Evolutionary conservation across 2,888 invertebrate species (phyloP).

Genomic region (Ophonus ardosiacus): DNA sequence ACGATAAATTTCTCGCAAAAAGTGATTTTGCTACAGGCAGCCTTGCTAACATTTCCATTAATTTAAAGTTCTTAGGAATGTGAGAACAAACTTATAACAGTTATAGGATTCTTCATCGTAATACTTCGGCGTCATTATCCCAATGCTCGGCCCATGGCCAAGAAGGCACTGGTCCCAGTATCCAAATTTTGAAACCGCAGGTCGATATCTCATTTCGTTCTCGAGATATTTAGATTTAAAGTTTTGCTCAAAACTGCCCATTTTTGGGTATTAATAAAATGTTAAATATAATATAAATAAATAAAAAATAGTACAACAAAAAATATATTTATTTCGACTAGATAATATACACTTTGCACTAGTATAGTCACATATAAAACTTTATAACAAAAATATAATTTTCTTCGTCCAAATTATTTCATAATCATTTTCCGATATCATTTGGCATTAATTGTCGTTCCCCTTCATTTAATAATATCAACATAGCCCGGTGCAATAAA

Average conservation of each 20-base stretch:
- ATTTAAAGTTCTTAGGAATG: constrained; percentile 85
- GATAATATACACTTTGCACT: background rate
- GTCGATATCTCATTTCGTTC: no score
- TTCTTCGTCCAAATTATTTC: background rate
- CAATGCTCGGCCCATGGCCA: constrained; percentile 83
- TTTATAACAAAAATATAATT: background rate
- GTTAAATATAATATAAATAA: no score
- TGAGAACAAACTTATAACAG: constrained; percentile 91
- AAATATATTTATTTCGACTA: no score
- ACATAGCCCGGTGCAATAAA: constrained; percentile 88
- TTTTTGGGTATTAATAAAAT: no score
- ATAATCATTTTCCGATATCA: constrained; percentile 76
- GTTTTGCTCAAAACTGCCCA: no score
- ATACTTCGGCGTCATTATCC: constrained; percentile 81
- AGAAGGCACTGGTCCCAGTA: constrained; percentile 85
- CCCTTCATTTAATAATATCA: constrained; percentile 91
- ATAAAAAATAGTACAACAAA: no score
- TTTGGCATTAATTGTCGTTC: constrained; percentile 91
- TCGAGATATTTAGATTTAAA: no score
- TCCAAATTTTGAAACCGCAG: no score
- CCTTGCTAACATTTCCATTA: constrained; percentile 84
- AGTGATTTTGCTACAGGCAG: constrained; percentile 81
- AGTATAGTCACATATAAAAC: background rate
- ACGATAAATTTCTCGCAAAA: constrained; percentile 91
- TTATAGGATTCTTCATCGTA: constrained; percentile 89